A percentile compares a stretch with the other conserved stretches of the same genome.
phyloP scores from a whole-genome alignment of 2,888 invertebrate species.

The Drosophila macrospina region DNA sequence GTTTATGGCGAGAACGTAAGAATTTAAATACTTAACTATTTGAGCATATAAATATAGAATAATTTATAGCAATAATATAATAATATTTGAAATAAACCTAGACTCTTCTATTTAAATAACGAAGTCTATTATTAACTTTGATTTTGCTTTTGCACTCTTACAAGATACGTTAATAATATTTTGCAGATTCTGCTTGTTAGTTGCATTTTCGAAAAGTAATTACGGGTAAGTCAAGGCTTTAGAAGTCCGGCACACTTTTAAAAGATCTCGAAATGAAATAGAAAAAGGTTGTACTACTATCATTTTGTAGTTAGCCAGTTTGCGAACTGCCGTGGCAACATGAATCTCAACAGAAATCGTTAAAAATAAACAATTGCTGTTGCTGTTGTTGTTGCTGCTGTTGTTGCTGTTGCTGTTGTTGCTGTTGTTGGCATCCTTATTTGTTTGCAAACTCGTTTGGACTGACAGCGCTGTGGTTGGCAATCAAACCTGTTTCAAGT shows the following conservation, averaged over 20 bases:
- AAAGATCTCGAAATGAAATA: conserved; percentile 8
- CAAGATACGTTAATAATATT: neutral
- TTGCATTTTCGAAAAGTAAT: too few relatives aligned
- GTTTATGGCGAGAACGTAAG: too few relatives aligned
- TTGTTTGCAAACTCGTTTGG: conserved; percentile 70
- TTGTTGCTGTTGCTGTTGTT: conserved; percentile 37
- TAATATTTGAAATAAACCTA: too few relatives aligned
- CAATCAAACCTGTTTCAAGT: conserved; percentile 75
- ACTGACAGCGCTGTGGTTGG: conserved; percentile 54
- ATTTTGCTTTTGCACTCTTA: neutral
- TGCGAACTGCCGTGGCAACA: conserved; percentile 9
- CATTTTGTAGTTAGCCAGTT: conserved; percentile 9
- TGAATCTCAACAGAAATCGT: conserved; percentile 48
- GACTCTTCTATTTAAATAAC: too few relatives aligned
- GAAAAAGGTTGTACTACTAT: neutral
- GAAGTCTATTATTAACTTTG: too few relatives aligned
- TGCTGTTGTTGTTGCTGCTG: conserved; percentile 18
- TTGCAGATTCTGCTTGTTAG: neutral
- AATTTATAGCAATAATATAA: too few relatives aligned
- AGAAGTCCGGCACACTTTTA: conserved; percentile 5
- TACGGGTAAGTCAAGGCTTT: conserved; percentile 15
- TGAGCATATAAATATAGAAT: too few relatives aligned
- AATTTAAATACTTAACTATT: too few relatives aligned
- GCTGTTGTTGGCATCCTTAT: conserved; percentile 65
- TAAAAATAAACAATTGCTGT: conserved; percentile 39